Evolutionary conservation across 53 echinoderm and acorn worm species (phyloP).

Genomic region (Luidia sarsii): DNA sequence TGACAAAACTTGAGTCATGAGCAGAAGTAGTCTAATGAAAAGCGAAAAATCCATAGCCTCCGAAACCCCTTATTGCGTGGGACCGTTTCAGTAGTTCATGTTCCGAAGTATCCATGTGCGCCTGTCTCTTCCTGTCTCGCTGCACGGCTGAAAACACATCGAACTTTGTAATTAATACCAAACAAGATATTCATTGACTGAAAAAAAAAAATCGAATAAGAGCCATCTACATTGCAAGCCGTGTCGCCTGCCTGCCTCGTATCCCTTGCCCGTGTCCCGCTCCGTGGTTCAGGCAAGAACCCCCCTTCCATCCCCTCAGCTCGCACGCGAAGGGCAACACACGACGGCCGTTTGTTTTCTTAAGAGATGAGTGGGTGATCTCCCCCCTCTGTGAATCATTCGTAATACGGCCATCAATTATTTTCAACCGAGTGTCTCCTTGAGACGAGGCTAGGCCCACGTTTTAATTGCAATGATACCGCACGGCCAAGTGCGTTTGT

Average conservation of each 20-base stretch:
- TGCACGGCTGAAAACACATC: constrained; percentile 49
- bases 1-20: constrained; percentile 51
- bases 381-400: constrained; percentile 10
- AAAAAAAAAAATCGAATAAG: constrained; percentile 35
- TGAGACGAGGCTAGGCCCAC: background rate
- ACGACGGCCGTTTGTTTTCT: constrained; percentile 28
- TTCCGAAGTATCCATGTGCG: no score
- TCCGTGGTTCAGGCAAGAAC: no score
- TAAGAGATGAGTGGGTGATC: constrained; percentile 18
- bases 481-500: no score
- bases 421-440: constrained; percentile 9
- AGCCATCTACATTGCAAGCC: background rate
- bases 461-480: no score
- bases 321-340: no score
- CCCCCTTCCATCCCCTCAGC: no score
- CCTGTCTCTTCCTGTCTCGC: background rate
- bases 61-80: constrained; percentile 7
- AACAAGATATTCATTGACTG: background rate
- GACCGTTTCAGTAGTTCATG: constrained; percentile 9
- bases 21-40: background rate
- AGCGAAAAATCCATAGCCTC: constrained; percentile 29
- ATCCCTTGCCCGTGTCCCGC: background rate
- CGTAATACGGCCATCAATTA: constrained; percentile 9
- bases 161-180: constrained; percentile 29
- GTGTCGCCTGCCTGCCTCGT: background rate